Percentiles rank a stretch among this genome's conserved stretches.
These are phyloP conservation scores for Aporophyla nigra DNA, from an alignment of 2,888 invertebrate species.

Conservation along the genomic window DNA sequence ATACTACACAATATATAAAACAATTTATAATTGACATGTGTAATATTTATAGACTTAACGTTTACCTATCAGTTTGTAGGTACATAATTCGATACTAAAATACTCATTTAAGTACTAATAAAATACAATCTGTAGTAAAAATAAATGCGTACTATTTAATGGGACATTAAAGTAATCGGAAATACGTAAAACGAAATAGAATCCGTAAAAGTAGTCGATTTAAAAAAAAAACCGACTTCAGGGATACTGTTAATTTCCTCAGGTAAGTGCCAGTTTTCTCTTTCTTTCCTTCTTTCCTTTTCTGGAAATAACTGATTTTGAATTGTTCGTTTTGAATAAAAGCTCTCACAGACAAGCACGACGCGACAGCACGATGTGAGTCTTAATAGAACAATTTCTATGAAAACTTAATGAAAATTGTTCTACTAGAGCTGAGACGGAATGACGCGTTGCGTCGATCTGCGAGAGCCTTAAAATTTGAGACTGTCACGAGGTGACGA, in stretches of 20 bases:
- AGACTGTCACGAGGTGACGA: too few relatives aligned
- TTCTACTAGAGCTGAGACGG: too few relatives aligned
- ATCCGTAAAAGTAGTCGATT: constrained; percentile 3
- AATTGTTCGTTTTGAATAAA: too few relatives aligned
- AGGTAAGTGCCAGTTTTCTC: too few relatives aligned
- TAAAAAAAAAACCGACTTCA: not conserved
- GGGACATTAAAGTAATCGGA: constrained; percentile 14
- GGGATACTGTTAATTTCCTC: constrained; percentile 1
- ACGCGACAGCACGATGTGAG: too few relatives aligned
- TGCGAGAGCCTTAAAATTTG: too few relatives aligned
- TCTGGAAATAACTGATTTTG: not conserved
- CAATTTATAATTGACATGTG: not conserved
- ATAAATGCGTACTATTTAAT: constrained; percentile 14
- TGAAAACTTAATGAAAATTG: too few relatives aligned
- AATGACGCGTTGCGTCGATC: too few relatives aligned
- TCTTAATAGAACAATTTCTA: too few relatives aligned
- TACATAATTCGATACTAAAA: not conserved
- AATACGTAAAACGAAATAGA: constrained; percentile 26
- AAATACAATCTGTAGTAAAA: constrained; percentile 16
- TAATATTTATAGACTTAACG: not conserved
- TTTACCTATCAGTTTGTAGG: not conserved
- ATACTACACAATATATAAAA: too few relatives aligned
- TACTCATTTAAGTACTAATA: not conserved
- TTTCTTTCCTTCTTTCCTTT: too few relatives aligned
- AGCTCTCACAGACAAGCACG: too few relatives aligned